A percentile compares a stretch with the other conserved stretches of the same genome.
Evolutionary conservation across 2,888 invertebrate species (phyloP).

Genomic region (Cosmopolites sordidus): DNA sequence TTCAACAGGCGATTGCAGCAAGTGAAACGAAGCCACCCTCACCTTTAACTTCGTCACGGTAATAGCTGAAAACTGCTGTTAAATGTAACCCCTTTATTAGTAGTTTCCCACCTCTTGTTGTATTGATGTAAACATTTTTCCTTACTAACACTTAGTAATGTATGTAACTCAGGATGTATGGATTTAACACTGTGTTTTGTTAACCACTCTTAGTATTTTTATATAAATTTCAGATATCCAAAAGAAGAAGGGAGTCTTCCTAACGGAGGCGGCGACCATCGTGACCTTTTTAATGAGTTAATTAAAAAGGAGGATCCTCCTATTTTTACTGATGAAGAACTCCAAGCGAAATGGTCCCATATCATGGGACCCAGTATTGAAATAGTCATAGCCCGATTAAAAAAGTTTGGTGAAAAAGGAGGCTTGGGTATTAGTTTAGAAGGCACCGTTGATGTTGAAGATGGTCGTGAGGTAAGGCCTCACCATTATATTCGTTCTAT

Average conservation of each 20-base stretch:
- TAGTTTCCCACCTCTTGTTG: conserved; percentile 32
- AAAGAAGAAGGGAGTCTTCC: conserved; percentile 43
- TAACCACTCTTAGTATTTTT: conserved; percentile 35
- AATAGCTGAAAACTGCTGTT: conserved; percentile 41
- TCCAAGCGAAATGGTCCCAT: conserved; percentile 77
- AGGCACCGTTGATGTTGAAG: conserved; percentile 97
- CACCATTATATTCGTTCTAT: conserved; percentile 98
- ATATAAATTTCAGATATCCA: conserved; percentile 48
- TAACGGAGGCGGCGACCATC: conserved; percentile 38
- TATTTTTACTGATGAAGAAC: conserved; percentile 62
- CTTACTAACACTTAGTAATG: conserved; percentile 32
- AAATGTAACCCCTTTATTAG: conserved; percentile 35
- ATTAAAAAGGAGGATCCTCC: conserved; percentile 36
- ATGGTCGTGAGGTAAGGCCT: conserved; percentile 93
- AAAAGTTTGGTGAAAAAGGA: conserved; percentile 83
- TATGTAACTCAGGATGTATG: conserved; percentile 37
- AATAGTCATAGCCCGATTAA: conserved; percentile 75
- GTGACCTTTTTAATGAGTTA: conserved; percentile 40
- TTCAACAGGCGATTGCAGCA: conserved; percentile 82
- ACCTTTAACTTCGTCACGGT: conserved; percentile 55
- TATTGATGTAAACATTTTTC: conserved; percentile 33
- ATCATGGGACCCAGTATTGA: conserved; percentile 74
- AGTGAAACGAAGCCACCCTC: conserved; percentile 64
- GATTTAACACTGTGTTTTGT: conserved; percentile 29
- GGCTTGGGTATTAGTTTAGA: conserved; percentile 96